Evolutionary conservation across 2,888 invertebrate genomes (phyloP).

Genomic region (Drosophila melanocephala): DNA sequence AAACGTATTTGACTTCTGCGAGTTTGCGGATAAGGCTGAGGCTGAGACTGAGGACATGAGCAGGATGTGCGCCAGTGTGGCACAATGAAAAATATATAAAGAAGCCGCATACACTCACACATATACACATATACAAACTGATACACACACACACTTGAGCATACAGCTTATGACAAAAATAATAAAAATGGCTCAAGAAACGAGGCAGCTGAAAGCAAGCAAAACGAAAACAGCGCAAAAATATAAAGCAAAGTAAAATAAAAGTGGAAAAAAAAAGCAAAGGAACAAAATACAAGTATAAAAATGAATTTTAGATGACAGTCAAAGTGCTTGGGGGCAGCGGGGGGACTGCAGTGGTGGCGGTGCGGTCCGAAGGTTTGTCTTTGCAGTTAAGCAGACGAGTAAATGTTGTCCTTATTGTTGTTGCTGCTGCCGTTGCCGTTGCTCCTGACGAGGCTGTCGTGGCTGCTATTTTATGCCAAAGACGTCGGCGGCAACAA

Average conservation of each 20-base stretch:
- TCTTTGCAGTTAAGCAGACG: slow-evolving; percentile 82
- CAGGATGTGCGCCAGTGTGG: slow-evolving; percentile 81
- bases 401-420: slow-evolving; percentile 81
- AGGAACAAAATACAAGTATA: slow-evolving; percentile 74
- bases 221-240: slow-evolving; percentile 64
- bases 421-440: slow-evolving; percentile 50
- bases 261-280: slow-evolving; percentile 40
- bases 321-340: slow-evolving; percentile 63
- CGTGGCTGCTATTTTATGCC: slow-evolving; percentile 61
- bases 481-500: slow-evolving; percentile 55
- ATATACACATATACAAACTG: slow-evolving; percentile 24
- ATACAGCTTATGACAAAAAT: slow-evolving; percentile 78
- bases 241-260: slow-evolving; percentile 61
- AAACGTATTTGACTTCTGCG: slow-evolving; percentile 83
- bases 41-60: slow-evolving; percentile 52
- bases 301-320: slow-evolving; percentile 83
- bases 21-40: slow-evolving; percentile 64
- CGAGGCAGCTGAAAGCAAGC: slow-evolving; percentile 66
- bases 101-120: slow-evolving; percentile 63
- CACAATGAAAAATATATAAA: slow-evolving; percentile 83
- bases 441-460: slow-evolving; percentile 53
- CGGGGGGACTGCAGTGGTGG: slow-evolving; percentile 3
- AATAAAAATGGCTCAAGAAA: slow-evolving; percentile 81
- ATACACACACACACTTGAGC: slow-evolving; percentile 30
- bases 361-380: slow-evolving; percentile 66